Base-by-base conservation (phyloP, 2,113 vertebrate species). In the Nycticebus coucang region DNA sequence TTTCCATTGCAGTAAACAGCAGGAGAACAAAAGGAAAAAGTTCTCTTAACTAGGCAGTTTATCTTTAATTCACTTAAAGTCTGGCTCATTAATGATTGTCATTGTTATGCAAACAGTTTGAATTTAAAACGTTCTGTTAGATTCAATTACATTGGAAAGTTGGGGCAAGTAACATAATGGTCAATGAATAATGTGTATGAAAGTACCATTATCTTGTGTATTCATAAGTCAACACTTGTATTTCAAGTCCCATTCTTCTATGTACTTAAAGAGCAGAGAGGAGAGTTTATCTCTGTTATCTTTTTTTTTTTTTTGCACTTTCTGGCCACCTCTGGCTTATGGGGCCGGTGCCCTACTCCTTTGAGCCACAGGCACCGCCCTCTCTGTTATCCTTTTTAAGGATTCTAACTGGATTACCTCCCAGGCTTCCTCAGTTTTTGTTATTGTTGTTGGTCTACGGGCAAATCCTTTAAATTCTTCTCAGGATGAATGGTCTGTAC, bases 61-160 rank as follows among this genome's bases (percentile, higher is more conserved):
- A 97, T 92, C 60, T 96, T 33, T 37, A 95, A 95, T 9, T 91
- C 53, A 84, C 57, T 96, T 57, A 74, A 33, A 28, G 91, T 92
- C 60, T 97, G 62, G 2, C 91, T 95, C 82, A 77, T 93, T 96
- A 89, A 30, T 94, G 28, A 91, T n/a, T 91, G 60, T 57, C 89
- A n/a, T 74, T 95, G 14, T 85, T 93, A 91, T 26, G 1, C 71
- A 82, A 74, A 35, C n/a, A 89, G 68, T 26, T 11, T 90, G 45
- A 95, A 97, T 97, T 97, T 96, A 97, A 37, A 95, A 80, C 75
- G 6, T 28, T 50, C 14, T 95, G 28, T 94, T 94, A 88, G 68
- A 82, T 84, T 95, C 68, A 92, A 82, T 97, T 87, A 85, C 18
- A 94, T 84, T 68, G 69, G 80, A 81, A 87, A 28, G 28, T 87